These are phyloP conservation scores for Tridacna crocea DNA, from an alignment of 2,888 invertebrate genomes.

Conservation along the genomic window DNA sequence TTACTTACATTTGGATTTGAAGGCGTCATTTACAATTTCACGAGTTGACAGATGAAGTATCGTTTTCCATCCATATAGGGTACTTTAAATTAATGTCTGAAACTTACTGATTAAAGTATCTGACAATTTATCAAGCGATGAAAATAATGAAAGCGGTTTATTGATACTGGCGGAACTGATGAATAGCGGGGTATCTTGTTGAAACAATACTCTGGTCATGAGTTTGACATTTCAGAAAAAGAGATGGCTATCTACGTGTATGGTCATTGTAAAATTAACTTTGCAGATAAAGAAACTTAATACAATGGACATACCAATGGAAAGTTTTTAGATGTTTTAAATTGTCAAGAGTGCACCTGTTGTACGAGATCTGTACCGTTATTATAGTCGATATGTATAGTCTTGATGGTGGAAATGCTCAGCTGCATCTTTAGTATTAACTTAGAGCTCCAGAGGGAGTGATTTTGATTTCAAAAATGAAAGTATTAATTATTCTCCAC, in stretches of 20 bases:
- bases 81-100: conserved; percentile 45
- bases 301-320: too few relatives aligned
- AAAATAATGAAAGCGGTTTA: neutral
- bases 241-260: neutral
- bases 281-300: too few relatives aligned
- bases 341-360: too few relatives aligned
- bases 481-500: too few relatives aligned
- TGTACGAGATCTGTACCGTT: too few relatives aligned
- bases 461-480: too few relatives aligned
- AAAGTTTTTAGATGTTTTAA: too few relatives aligned
- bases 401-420: too few relatives aligned
- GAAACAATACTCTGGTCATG: conserved; percentile 2
- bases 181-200: conserved; percentile 4
- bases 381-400: too few relatives aligned
- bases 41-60: conserved; percentile 8
- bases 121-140: conserved; percentile 44
- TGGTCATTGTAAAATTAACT: too few relatives aligned
- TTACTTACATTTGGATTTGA: neutral
- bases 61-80: conserved; percentile 7
- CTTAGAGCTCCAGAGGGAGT: too few relatives aligned
- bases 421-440: too few relatives aligned
- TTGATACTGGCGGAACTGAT: neutral
- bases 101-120: conserved; percentile 48
- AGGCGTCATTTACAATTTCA: neutral
- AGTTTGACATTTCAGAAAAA: neutral